Base-by-base conservation (phyloP, 2,113 vertebrate species). In the Neoarius graeffei region DNA sequence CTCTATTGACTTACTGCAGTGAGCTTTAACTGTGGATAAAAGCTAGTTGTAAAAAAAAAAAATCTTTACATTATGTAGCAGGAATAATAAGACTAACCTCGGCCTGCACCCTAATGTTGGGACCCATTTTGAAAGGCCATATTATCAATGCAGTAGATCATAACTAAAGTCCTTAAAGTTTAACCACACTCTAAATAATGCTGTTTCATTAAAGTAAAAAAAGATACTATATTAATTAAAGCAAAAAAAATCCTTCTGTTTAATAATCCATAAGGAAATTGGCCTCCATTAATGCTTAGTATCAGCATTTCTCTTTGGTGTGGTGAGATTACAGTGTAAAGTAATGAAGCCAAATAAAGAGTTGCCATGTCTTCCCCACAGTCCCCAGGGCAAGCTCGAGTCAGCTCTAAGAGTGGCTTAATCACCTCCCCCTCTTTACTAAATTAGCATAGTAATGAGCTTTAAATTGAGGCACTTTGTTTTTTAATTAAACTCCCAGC, bases 401-500 rank as follows among this genome's bases (percentile, higher is more conserved):
- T 96, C 96, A 92, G 95, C 95, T 96, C 96, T 96, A 96, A 94
- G 96, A 97, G 97, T 97, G 95, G 95, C 97, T 99, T 99, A 99
- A 99, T 99, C 97, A 97, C 97, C 96, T 96, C 96, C 97, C 95
- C 95, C 94, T 96, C 96, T 96, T 95, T 96, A 96, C 96, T 91
- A 95, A 96, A 99, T 99, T 99, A 99, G 97, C 98, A 99, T 99
- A 99, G 97, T 99, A 99, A 99, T 99, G 98, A 97, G 96, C 98
- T 99, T 99, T 99, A 99, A 99, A 99, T 99, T 98, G 98, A 99
- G 97, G 97, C 97, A 98, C 97, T 99, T 99, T 99, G 97, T 99
- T 99, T 99, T 99, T 99, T 99, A 99, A 99, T 99, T 99, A 99
- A 99, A 98, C 97, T 99, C 98, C 98, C 98, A 99, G 98, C 98